Percentiles rank a stretch among this genome's conserved stretches.
phyloP scores from a whole-genome alignment of 2,113 vertebrate species.

The Piliocolobus tephrosceles region DNA sequence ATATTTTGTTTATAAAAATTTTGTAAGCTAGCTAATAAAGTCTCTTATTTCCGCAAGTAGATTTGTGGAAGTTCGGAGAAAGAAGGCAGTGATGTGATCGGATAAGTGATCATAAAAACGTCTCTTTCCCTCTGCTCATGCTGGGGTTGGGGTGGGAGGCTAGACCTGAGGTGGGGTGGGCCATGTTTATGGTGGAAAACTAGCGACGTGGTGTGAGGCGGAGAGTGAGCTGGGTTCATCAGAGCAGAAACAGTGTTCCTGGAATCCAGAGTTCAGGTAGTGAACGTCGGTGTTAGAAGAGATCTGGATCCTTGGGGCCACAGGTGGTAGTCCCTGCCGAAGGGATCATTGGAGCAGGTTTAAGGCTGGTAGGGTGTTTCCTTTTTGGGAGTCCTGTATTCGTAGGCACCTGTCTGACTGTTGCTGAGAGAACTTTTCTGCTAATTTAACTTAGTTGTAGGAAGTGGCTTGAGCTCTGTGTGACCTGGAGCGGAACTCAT shows the following conservation, averaged over 20 bases:
- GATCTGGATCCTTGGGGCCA: neutral
- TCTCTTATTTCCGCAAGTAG: slow-evolving; percentile 62
- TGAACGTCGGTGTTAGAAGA: neutral
- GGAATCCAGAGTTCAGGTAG: neutral
- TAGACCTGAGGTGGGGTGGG: slow-evolving; percentile 59
- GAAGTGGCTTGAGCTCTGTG: neutral
- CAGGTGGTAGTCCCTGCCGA: neutral
- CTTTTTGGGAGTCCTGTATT: neutral
- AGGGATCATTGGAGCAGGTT: accelerated
- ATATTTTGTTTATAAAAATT: slow-evolving; percentile 53
- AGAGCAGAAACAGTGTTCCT: neutral
- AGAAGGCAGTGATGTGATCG: neutral
- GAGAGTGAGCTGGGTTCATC: slow-evolving; percentile 5
- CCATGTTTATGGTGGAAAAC: neutral
- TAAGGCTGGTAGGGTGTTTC: neutral
- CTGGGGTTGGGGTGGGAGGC: neutral
- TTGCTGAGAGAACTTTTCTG: neutral
- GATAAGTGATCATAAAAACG: neutral
- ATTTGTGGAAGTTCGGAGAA: slow-evolving; percentile 73
- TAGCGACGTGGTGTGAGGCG: slow-evolving; percentile 43
- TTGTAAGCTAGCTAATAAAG: slow-evolving; percentile 64
- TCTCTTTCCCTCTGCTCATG: slow-evolving; percentile 50
- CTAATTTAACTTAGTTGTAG: neutral
- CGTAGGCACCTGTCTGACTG: neutral
- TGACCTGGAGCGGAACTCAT: neutral